Conservation (phyloP, 2,888 invertebrate genomes). For the Leptinotarsa tumamoca region DNA sequence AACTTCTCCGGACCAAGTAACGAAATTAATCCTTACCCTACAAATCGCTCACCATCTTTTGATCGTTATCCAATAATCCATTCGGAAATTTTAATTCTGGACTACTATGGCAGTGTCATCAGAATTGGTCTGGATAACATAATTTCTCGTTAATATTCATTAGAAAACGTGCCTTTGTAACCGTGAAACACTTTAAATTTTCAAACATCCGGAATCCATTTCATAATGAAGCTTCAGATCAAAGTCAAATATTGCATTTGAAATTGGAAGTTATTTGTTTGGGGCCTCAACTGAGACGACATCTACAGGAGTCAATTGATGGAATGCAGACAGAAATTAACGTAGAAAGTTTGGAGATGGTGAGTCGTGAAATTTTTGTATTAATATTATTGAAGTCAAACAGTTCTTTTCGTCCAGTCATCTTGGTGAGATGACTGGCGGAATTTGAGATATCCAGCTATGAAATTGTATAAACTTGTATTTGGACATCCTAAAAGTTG, state of each 20-base stretch:
- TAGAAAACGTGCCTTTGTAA: constrained; percentile 51
- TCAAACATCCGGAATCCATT: constrained; percentile 40
- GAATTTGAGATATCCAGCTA: too few species aligned
- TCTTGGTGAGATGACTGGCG: too few species aligned
- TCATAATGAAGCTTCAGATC: constrained; percentile 39
- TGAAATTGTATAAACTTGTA: too few species aligned
- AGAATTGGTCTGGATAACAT: constrained; percentile 46
- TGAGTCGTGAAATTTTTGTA: too few species aligned
- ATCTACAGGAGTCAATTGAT: constrained; percentile 30
- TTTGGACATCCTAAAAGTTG: too few species aligned
- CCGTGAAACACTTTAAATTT: constrained; percentile 48
- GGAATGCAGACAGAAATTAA: constrained; percentile 6
- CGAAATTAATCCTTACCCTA: neutral
- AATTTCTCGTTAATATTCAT: constrained; percentile 56
- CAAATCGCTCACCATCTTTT: neutral
- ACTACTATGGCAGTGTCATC: constrained; percentile 36
- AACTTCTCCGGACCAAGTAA: neutral
- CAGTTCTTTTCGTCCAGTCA: too few species aligned
- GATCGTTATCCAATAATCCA: constrained; percentile 12
- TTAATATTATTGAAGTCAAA: neutral
- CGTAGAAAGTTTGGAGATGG: neutral
- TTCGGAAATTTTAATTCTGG: neutral
- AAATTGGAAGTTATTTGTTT: constrained; percentile 35
- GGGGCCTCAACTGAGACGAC: constrained; percentile 13
- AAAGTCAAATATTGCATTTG: constrained; percentile 46